phyloP scores from a whole-genome alignment of 2,113 vertebrate genomes.

The Passer domesticus region DNA sequence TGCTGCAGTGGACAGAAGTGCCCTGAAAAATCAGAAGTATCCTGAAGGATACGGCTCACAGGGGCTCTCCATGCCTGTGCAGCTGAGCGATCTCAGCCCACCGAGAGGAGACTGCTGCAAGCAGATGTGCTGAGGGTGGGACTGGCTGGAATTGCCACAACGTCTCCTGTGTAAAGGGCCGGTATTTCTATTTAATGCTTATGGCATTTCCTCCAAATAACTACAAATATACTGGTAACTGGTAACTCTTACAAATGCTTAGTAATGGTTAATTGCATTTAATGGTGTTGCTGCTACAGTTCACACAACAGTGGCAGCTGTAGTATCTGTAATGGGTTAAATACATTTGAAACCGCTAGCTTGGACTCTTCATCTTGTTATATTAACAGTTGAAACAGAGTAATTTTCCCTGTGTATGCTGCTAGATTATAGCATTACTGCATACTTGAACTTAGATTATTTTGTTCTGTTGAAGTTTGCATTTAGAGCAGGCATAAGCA shows the following conservation, averaged over 20 bases:
- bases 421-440: not conserved
- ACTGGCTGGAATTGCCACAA: not conserved
- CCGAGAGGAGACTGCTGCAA: not conserved
- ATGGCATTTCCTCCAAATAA: not conserved
- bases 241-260: not conserved
- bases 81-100: not conserved
- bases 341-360: not conserved
- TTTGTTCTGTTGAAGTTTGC: not conserved
- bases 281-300: not conserved
- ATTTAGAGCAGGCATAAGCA: not conserved
- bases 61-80: not conserved
- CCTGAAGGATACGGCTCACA: not conserved
- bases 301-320: not conserved
- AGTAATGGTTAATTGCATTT: not conserved
- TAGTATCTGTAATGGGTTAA: not conserved
- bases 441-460: not conserved
- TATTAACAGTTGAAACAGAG: not conserved
- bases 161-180: not conserved
- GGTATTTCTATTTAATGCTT: not conserved
- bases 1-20: not conserved
- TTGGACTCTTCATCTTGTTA: not conserved
- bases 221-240: not conserved
- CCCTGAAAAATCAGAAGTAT: too few relatives aligned
- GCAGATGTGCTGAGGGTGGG: accelerated
- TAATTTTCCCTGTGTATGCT: not conserved